These are phyloP conservation scores for Phyllotreta striolata DNA, from an alignment of 2,888 invertebrate genomes.

Conservation along the genomic window DNA sequence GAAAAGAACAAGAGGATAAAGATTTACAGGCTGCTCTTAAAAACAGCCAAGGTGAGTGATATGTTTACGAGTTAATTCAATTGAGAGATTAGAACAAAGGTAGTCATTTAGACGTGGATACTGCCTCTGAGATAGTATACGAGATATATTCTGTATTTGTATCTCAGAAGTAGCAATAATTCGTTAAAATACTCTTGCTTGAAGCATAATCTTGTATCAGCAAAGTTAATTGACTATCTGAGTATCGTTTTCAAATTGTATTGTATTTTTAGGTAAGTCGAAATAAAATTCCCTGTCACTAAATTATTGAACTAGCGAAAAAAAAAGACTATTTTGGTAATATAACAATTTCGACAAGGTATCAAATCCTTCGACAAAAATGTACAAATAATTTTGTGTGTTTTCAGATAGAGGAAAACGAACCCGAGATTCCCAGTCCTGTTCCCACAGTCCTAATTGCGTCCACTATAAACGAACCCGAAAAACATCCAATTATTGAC, in stretches of 20 bases:
- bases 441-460: constrained; percentile 23
- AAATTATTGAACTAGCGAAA: too few relatives aligned
- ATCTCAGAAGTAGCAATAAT: too few relatives aligned
- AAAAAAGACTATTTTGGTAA: too few relatives aligned
- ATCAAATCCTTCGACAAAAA: not conserved
- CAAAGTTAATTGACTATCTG: too few relatives aligned
- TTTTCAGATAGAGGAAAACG: constrained; percentile 38
- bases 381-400: constrained; percentile 6
- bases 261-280: constrained; percentile 8
- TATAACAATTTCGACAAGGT: not conserved
- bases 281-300: not conserved
- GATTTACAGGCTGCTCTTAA: constrained; percentile 77
- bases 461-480: constrained; percentile 15
- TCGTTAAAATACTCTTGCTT: too few relatives aligned
- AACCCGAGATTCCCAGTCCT: constrained; percentile 34
- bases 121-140: too few relatives aligned
- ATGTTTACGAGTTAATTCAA: too few relatives aligned
- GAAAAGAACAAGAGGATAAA: constrained; percentile 70
- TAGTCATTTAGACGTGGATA: too few relatives aligned
- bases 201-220: not conserved
- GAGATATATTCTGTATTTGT: too few relatives aligned
- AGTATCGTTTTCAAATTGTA: too few relatives aligned
- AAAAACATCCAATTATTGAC: constrained; percentile 21
- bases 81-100: too few relatives aligned
- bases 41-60: constrained; percentile 64